Evolutionary conservation across 2,113 vertebrate genomes (phyloP).

Genomic region (Pluvianellus socialis): DNA sequence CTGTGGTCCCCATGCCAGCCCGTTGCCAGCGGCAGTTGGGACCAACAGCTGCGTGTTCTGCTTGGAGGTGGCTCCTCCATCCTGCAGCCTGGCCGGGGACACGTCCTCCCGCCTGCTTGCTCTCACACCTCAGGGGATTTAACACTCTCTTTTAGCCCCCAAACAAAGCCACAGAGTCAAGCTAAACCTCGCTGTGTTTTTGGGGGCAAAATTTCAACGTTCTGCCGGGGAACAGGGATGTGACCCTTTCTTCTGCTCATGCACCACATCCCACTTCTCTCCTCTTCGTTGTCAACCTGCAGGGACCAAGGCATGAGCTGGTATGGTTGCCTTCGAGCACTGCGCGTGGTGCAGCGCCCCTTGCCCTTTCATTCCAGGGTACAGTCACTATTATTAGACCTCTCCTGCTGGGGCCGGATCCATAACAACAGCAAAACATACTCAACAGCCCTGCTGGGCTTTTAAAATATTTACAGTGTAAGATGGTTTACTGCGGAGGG

Average conservation of each 20-base stretch:
- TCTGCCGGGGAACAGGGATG: background rate
- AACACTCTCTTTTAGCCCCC: background rate
- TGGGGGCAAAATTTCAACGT: background rate
- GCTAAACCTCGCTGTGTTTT: background rate
- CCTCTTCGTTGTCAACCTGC: background rate
- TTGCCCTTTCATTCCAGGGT: constrained; percentile 40
- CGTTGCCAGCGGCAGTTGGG: rapidly evolving
- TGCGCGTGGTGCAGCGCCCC: background rate
- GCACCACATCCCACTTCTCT: background rate
- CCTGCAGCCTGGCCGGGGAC: background rate
- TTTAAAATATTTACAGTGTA: constrained; percentile 60
- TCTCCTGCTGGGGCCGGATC: constrained; percentile 33
- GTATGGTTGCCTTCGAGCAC: background rate
- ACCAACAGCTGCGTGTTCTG: background rate
- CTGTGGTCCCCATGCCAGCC: background rate
- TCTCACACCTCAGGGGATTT: background rate
- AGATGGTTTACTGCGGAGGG: constrained; percentile 27
- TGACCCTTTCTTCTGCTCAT: background rate
- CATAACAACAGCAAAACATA: constrained; percentile 62
- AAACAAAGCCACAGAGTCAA: background rate
- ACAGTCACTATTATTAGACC: constrained; percentile 57
- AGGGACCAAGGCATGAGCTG: background rate
- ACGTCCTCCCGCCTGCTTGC: rapidly evolving
- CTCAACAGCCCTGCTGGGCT: constrained; percentile 25
- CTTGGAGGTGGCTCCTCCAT: background rate